Base-by-base conservation (phyloP, 2,113 vertebrate species). In the Puffinus mauretanicus region DNA sequence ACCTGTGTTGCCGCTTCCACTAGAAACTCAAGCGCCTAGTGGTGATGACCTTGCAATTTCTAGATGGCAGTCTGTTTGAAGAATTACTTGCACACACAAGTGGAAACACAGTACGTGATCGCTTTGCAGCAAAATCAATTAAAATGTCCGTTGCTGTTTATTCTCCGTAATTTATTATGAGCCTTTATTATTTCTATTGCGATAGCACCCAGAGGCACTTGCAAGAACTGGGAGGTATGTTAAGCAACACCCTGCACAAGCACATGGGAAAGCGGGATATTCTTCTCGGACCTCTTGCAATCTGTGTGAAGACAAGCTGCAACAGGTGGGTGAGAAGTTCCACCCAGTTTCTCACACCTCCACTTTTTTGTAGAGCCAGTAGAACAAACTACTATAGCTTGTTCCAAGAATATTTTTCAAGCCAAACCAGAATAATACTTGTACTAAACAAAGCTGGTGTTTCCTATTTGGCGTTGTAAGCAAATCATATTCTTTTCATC, bases 321-420 rank as follows among this genome's bases (percentile, higher is more conserved):
- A 90, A 82, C 95, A 95, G 34, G 86, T 60, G 38, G 5, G 7
- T 51, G 36, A 93, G 55, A 85, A 70, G 42, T 88, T 94, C 76
- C 47, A 42, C 30, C 25, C 61, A 46, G 61, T 57, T 93, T 94
- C 84, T 93, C 86, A 90, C 55, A 42, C 30, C 25, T 93, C 73
- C 21, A 0, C 16, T 52, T 71, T 61, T 92, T 60, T 29, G 19
- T 42, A 69, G 44, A 78, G 75, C 82, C 49, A 26, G 51, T 54
- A 36, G n/a, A n/a, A n/a, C 61, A 90, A 96, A 66, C 84, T 71
- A 29, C 84, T 42, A 13, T 15, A 76, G 49, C 86, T 51, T 82
- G 62, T 80, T 93, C 55, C 66, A 80, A 62, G 51, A 54, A 52
- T 77, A 78, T 58, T 96, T 94, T 94, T 95, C 91, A 51, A 87